These are phyloP conservation scores for Melopsittacus undulatus DNA, from an alignment of 2,797 vertebrate species.

Conservation along the genomic window DNA sequence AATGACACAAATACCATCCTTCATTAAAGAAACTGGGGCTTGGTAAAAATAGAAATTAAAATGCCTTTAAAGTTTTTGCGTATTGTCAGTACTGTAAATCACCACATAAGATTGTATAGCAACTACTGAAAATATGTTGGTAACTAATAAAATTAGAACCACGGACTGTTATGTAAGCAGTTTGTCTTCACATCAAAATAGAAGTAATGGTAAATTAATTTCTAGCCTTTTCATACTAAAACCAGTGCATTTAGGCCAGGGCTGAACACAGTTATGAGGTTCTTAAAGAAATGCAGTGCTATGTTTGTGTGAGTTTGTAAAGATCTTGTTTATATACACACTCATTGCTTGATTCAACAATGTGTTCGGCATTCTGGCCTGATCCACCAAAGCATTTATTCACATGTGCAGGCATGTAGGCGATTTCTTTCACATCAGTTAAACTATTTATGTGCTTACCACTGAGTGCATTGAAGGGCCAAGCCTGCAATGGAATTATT, in stretches of 20 bases:
- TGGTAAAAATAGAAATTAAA: constrained; percentile 37
- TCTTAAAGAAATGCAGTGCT: neutral
- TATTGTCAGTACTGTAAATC: neutral
- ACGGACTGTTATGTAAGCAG: neutral
- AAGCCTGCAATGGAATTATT: neutral
- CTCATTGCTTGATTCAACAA: constrained; percentile 6
- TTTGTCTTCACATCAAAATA: neutral
- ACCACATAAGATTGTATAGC: neutral
- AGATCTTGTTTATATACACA: neutral
- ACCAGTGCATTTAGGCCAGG: neutral
- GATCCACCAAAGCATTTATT: constrained; percentile 36
- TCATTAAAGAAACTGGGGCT: neutral
- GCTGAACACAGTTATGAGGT: neutral
- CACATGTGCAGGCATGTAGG: neutral
- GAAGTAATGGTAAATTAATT: neutral
- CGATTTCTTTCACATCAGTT: neutral
- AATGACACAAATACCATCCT: constrained; percentile 8
- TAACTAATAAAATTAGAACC: neutral
- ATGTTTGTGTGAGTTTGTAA: neutral
- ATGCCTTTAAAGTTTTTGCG: neutral
- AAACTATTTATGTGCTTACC: constrained; percentile 16
- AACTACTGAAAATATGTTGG: neutral
- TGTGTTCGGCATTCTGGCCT: neutral
- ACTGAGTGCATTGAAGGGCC: neutral
- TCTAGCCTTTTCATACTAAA: neutral